These are phyloP conservation scores for Palythoa grandiflora DNA, from an alignment of 92 coral and sea anemone genomes.

Conservation along the genomic window DNA sequence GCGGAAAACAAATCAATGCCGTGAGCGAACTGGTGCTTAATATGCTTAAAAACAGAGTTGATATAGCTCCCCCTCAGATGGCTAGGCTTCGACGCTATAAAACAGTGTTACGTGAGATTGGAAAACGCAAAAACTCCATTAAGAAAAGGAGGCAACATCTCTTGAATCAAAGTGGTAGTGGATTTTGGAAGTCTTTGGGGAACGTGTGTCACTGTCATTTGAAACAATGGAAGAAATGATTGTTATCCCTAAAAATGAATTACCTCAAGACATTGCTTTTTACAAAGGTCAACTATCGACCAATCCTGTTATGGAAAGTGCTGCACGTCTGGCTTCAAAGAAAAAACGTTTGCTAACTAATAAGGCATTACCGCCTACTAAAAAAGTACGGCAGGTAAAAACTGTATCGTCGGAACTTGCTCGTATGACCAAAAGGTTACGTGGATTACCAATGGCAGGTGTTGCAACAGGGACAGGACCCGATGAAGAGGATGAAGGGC, in stretches of 20 bases:
- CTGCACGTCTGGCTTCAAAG: slow-evolving; percentile 3
- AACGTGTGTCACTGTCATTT: slow-evolving; percentile 36
- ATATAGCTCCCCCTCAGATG: slow-evolving; percentile 1
- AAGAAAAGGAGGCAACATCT: slow-evolving; percentile 42
- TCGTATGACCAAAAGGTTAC: slow-evolving; percentile 4
- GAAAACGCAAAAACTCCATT: slow-evolving; percentile 24
- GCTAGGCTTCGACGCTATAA: not conserved
- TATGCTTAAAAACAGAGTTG: not conserved
- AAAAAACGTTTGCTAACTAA: slow-evolving; percentile 37
- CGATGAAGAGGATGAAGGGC: slow-evolving; percentile 28
- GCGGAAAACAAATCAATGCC: slow-evolving; percentile 28
- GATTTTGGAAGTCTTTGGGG: slow-evolving; percentile 46
- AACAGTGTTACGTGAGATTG: slow-evolving; percentile 46
- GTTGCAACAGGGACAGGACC: slow-evolving; percentile 3
- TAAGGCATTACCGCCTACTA: not conserved
- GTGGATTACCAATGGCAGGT: slow-evolving; percentile 20
- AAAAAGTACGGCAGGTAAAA: slow-evolving; percentile 11
- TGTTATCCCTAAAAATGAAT: not conserved
- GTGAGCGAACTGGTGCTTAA: slow-evolving; percentile 19
- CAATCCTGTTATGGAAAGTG: not conserved
- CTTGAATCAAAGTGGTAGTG: slow-evolving; percentile 21
- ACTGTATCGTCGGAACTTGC: not conserved
- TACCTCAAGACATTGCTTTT: not conserved
- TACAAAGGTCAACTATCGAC: slow-evolving; percentile 3
- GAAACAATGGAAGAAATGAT: slow-evolving; percentile 25